phyloP scores from a whole-genome alignment of 1,140 invertebrate genomes.

The Heliothis subflexa region DNA sequence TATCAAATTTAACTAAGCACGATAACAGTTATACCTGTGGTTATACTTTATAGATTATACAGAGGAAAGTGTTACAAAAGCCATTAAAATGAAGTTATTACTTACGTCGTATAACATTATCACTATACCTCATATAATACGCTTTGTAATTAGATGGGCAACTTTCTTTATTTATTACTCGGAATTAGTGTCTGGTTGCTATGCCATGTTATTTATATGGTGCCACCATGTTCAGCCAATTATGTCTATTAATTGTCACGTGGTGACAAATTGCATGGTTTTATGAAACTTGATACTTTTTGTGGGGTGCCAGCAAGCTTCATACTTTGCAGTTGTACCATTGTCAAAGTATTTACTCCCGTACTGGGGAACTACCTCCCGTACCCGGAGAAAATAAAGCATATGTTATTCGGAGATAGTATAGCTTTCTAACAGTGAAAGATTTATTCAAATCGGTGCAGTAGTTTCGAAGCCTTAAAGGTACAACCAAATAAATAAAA shows the following conservation, averaged over 20 bases:
- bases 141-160: conserved; percentile 22
- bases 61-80: conserved; percentile 6
- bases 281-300: conserved; percentile 27
- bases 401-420: too few species aligned
- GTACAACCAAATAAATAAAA: too few species aligned
- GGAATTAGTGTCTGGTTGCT: conserved; percentile 31
- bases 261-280: conserved; percentile 20
- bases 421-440: too few species aligned
- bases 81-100: conserved; percentile 36
- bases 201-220: conserved; percentile 25
- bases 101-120: conserved; percentile 29
- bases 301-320: not conserved
- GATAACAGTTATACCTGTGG: not conserved
- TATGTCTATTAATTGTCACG: conserved; percentile 22
- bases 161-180: conserved; percentile 37
- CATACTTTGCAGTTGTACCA: not conserved
- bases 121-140: conserved; percentile 27
- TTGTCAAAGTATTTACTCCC: not conserved
- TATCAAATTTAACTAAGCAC: conserved; percentile 1
- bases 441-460: too few species aligned
- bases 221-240: conserved; percentile 32
- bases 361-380: too few species aligned
- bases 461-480: too few species aligned
- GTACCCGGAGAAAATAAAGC: too few species aligned
- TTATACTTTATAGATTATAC: not conserved